A percentile compares a stretch with the other conserved stretches of the same genome.
Conservation (phyloP, 2,113 vertebrate genomes). For the Zeus faber region DNA sequence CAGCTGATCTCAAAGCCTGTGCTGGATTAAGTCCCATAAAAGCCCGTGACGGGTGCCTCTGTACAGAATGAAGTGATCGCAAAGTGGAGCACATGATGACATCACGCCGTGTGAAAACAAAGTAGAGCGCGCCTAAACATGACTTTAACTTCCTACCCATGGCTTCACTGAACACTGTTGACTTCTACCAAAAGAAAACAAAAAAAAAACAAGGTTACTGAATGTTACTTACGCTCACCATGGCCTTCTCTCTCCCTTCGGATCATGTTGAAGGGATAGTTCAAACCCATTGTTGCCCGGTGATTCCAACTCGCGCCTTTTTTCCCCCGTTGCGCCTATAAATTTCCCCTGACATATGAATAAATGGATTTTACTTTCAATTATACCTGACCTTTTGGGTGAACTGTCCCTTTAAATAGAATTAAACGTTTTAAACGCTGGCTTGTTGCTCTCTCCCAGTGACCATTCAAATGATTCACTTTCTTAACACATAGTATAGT, state of each 20-base stretch:
- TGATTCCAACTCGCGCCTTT: slow-evolving; percentile 30
- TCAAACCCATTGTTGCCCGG: slow-evolving; percentile 5
- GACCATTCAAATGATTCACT: no score
- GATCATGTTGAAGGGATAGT: slow-evolving; percentile 4
- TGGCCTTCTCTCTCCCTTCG: slow-evolving; percentile 30
- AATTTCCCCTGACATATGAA: slow-evolving; percentile 18
- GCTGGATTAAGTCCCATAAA: no score
- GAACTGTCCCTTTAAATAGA: slow-evolving; percentile 7
- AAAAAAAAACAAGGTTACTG: slow-evolving; percentile 39
- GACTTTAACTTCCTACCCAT: slow-evolving; percentile 4
- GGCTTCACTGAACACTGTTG: slow-evolving; percentile 24
- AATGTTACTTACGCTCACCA: slow-evolving; percentile 49
- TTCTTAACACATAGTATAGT: not conserved
- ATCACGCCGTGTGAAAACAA: no score
- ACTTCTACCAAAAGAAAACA: slow-evolving; percentile 42
- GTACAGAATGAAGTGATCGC: slow-evolving; percentile 21
- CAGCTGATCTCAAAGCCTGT: no score
- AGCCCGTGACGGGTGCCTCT: no score
- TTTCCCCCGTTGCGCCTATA: slow-evolving; percentile 23
- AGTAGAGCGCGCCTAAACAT: not conserved
- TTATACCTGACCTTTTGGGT: slow-evolving; percentile 4
- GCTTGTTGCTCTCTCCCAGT: not conserved
- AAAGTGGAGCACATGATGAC: no score
- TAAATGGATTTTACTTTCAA: not conserved
- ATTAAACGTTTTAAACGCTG: not conserved